Evolutionary conservation across 2,797 vertebrate species (phyloP).

Genomic region (Thalassophryne amazonica): DNA sequence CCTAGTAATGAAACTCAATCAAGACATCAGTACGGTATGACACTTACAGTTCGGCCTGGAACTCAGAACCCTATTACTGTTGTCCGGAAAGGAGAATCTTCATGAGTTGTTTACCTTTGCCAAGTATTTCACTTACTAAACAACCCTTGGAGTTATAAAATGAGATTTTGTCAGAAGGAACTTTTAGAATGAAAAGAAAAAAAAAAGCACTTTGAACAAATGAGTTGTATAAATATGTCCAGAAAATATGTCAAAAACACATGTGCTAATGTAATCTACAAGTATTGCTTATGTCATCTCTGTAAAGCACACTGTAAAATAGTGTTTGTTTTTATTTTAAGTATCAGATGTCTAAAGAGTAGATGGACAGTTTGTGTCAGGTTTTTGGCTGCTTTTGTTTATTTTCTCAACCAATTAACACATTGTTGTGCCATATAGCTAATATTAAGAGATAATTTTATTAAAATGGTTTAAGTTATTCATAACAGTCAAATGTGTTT

Average conservation of each 20-base stretch:
- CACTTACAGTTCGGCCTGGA: conserved; percentile 78
- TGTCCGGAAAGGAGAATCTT: conserved; percentile 47
- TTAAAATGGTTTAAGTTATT: not conserved
- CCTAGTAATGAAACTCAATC: conserved; percentile 63
- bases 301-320: not conserved
- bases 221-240: not conserved
- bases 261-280: not conserved
- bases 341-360: conserved; percentile 2
- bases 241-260: not conserved
- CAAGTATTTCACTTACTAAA: not conserved
- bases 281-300: conserved; percentile 10
- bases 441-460: conserved; percentile 6
- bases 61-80: conserved; percentile 77
- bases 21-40: conserved; percentile 72
- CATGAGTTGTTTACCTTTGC: not conserved
- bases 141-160: not conserved
- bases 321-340: conserved; percentile 3
- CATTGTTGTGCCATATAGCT: not conserved
- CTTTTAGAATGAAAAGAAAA: not conserved
- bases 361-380: conserved; percentile 2
- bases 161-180: conserved; percentile 4
- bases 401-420: conserved; percentile 22
- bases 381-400: conserved; percentile 21
- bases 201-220: conserved; percentile 33
- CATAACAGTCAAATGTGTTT: not conserved